Conservation (phyloP, 2,797 vertebrate genomes). For the Gymnothorax reevesii region DNA sequence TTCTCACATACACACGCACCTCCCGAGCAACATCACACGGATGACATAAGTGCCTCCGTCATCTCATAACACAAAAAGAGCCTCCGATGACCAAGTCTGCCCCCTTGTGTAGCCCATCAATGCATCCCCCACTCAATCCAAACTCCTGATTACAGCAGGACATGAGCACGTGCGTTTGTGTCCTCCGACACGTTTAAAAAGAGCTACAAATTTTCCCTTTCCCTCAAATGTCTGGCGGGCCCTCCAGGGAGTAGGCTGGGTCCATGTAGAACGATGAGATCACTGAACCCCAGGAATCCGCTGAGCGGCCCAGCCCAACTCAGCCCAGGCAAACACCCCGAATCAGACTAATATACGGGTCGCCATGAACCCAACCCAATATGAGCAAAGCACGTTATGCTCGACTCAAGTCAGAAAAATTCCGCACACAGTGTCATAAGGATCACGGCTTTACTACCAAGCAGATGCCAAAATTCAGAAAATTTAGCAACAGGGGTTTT, state of each 20-base stretch:
- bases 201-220: not conserved
- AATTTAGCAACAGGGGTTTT: too few species aligned
- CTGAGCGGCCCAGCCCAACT: not conserved
- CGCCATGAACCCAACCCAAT: not conserved
- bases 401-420: not conserved
- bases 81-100: not conserved
- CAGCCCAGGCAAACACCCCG: conserved; percentile 14
- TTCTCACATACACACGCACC: not conserved
- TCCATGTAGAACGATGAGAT: conserved; percentile 23
- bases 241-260: conserved; percentile 34
- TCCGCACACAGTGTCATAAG: not conserved
- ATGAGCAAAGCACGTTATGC: not conserved
- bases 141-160: not conserved
- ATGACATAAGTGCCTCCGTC: too few species aligned
- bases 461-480: too few species aligned
- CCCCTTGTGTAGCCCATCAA: not conserved
- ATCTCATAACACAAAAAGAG: too few species aligned
- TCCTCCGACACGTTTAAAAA: conserved; percentile 13
- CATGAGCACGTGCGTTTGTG: not conserved
- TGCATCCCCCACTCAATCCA: not conserved
- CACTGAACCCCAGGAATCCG: conserved; percentile 26
- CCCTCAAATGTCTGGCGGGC: not conserved
- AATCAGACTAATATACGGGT: not conserved
- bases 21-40: conserved; percentile 33
- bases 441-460: too few species aligned